phyloP scores from a whole-genome alignment of 2,888 invertebrate genomes.

The Troglohyphantes excavatus region DNA sequence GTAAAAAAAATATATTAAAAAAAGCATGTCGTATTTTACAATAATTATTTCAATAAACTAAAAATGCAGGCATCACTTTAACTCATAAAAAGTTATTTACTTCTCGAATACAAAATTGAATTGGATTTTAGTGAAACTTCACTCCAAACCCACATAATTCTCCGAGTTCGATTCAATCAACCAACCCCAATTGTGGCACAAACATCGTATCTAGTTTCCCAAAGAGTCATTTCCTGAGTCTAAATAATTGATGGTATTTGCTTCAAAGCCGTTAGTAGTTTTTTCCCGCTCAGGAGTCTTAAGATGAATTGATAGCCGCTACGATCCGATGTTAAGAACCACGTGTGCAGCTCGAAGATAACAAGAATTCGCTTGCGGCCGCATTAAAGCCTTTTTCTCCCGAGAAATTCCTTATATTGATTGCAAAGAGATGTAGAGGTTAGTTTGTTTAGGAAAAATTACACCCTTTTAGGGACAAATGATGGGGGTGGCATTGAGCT shows the following conservation, averaged over 20 bases:
- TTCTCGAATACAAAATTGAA: too few species aligned
- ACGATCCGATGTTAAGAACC: conserved; percentile 37
- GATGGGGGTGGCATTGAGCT: conserved; percentile 13
- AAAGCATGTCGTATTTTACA: too few species aligned
- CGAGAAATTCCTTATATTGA: conserved; percentile 29
- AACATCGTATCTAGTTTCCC: background rate
- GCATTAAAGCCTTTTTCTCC: conserved; percentile 29
- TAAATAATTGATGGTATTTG: conserved; percentile 69
- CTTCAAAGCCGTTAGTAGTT: conserved; percentile 25
- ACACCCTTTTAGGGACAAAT: conserved; percentile 7
- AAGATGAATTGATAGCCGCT: conserved; percentile 67
- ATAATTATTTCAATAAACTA: too few species aligned
- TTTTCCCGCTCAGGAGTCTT: conserved; percentile 35
- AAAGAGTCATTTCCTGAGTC: conserved; percentile 11
- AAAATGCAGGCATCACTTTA: too few species aligned
- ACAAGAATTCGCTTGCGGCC: conserved; percentile 41
- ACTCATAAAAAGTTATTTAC: too few species aligned
- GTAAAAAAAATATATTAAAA: too few species aligned
- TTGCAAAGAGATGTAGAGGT: conserved; percentile 14
- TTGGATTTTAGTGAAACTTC: too few species aligned
- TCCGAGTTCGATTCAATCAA: background rate
- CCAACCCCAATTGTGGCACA: background rate
- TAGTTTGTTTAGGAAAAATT: conserved; percentile 36
- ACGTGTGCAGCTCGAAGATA: conserved; percentile 50
- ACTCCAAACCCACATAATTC: too few species aligned